phyloP scores from a whole-genome alignment of 1,140 invertebrate species.

The Drosophila oshimai region DNA sequence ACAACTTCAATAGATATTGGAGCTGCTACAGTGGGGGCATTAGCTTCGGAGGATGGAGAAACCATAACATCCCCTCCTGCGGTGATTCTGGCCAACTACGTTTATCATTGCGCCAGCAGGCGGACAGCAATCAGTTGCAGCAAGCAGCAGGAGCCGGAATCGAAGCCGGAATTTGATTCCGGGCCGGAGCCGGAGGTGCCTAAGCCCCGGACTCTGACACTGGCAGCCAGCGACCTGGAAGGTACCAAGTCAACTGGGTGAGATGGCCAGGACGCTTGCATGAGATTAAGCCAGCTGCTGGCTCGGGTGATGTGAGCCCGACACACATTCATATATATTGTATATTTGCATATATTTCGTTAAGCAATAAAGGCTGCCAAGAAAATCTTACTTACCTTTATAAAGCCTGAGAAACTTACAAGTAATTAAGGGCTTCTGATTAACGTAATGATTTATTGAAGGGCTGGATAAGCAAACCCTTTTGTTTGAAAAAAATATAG shows the following conservation, averaged over 20 bases:
- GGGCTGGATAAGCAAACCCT: too few species aligned
- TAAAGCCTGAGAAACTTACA: too few species aligned
- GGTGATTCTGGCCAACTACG: slow-evolving; percentile 30
- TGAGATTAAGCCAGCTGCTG: neutral
- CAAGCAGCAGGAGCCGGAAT: neutral
- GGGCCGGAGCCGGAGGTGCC: neutral
- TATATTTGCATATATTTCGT: neutral
- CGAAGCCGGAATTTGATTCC: slow-evolving; percentile 15
- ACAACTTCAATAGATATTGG: neutral
- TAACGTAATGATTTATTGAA: neutral
- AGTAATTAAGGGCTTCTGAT: neutral
- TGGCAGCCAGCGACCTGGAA: neutral
- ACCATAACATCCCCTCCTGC: neutral
- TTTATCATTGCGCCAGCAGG: slow-evolving; percentile 46
- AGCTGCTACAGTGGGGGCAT: neutral
- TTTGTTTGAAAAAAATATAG: too few species aligned
- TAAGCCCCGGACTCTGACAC: slow-evolving; percentile 2
- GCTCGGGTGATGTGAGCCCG: neutral
- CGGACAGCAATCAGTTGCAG: slow-evolving; percentile 9
- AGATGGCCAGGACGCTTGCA: neutral
- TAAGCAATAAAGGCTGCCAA: slow-evolving; percentile 6
- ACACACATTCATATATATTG: neutral
- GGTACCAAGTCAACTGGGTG: neutral
- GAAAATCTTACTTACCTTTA: neutral
- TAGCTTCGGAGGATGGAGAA: neutral